Evolutionary conservation across 2,888 invertebrate genomes (phyloP), one percentile per base, ranked within the genome.

Genomic region (Luffia ferchaultella): DNA sequence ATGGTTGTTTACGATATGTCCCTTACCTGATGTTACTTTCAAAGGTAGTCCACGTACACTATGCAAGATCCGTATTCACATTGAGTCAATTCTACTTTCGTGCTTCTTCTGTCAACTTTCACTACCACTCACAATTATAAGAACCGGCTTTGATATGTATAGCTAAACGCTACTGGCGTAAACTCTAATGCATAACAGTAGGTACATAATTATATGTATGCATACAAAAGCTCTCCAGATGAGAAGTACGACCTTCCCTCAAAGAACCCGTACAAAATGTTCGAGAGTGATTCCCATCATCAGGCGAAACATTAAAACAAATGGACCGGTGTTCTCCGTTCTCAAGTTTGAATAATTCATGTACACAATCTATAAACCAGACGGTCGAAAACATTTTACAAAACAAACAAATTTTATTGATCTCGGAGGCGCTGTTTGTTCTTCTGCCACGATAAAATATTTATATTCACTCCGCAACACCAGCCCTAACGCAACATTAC

Each of bases 331-430:
- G 64, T 61, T 69, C 70, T 65, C 73, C 73, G 73, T 74, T 74
- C 67, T 66, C 65, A 63, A 63, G 60, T 69, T 68, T 83, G 80
- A 82, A 83, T 82, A 68, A 82, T 83, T 80, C 80, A 82, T 80
- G 68, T 68, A 70, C 66, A 74, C 76, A 78, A 82, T 79, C 80
- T 80, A 80, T 82, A 79, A 73, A 73, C 63, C 76, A 76, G 75
- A 73, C 73, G 74, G 71, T 68, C 64, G 71, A 73, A 75, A 73
- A 73, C 74, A 73, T 80, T 82, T 82, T 77, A 79, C 76, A 78
- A 72, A 80, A 78, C 73, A 83, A 82, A 82, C 80, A 79, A 82
- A 82, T 82, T 80, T 82, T 82, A 83, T 82, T 80, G 83, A 82
- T 82, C 83, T 82, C 83, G 60, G 70, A 71, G 80, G 83, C 75